Evolutionary conservation across 1,140 invertebrate genomes (phyloP).

Genomic region (Drosophila repleta): DNA sequence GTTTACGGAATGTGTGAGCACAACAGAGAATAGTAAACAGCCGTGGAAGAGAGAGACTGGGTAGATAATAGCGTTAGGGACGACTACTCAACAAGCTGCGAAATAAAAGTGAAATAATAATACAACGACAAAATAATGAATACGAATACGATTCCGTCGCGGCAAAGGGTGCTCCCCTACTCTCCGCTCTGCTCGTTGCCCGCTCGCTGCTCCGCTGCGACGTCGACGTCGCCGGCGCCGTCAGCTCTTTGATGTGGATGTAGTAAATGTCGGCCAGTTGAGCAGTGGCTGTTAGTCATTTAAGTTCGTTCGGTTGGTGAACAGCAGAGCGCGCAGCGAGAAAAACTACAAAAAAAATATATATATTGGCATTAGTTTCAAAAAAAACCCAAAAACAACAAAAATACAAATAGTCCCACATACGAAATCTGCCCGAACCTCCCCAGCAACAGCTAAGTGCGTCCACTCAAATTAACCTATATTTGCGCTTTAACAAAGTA

Average conservation of each 20-base stretch:
- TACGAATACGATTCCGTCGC: conserved; percentile 21
- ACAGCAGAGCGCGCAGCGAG: conserved; percentile 36
- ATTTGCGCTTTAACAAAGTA: conserved; percentile 19
- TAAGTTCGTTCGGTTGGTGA: conserved; percentile 74
- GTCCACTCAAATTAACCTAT: conserved; percentile 7
- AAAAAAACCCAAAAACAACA: conserved; percentile 7
- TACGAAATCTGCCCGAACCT: conserved; percentile 7
- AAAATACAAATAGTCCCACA: not conserved
- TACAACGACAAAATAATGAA: conserved; percentile 33
- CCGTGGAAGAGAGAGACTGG: conserved; percentile 26
- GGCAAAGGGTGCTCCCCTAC: conserved; percentile 19
- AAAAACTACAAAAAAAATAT: conserved; percentile 14
- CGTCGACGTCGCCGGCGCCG: conserved; percentile 24
- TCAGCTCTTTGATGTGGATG: conserved; percentile 61
- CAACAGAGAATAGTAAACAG: conserved; percentile 73
- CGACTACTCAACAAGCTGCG: conserved; percentile 21
- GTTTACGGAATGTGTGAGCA: conserved; percentile 80
- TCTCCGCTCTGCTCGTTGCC: not conserved
- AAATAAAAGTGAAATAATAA: conserved; percentile 69
- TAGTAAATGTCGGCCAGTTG: conserved; percentile 66
- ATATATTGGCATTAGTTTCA: conserved; percentile 20
- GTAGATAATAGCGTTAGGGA: conserved; percentile 58
- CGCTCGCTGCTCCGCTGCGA: conserved; percentile 6
- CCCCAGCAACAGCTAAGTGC: conserved; percentile 26
- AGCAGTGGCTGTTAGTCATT: conserved; percentile 72